phyloP scores from a whole-genome alignment of 30 jellyfish, hydroid and myxozoan genomes.

The Mastigias papua region DNA sequence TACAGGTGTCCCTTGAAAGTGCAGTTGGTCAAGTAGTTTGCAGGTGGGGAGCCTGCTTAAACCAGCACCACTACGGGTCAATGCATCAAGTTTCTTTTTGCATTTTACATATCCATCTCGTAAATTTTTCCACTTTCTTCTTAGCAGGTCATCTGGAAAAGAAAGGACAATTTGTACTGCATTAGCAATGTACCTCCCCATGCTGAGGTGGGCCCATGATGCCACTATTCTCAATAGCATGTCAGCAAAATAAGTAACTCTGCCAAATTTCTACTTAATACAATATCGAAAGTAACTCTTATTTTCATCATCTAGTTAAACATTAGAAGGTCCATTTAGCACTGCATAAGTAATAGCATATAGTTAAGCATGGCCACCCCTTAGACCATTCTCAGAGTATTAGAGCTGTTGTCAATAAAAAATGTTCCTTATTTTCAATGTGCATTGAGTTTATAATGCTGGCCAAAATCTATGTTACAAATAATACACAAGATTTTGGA shows the following conservation, averaged over 20 bases:
- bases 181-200: background rate
- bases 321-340: background rate
- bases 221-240: background rate
- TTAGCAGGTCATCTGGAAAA: background rate
- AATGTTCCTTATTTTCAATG: background rate
- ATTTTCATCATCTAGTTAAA: background rate
- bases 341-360: background rate
- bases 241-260: background rate
- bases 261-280: background rate
- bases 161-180: background rate
- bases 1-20: background rate
- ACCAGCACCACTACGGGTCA: background rate
- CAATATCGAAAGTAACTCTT: background rate
- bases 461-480: background rate
- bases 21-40: background rate
- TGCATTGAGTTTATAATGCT: background rate
- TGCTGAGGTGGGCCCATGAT: background rate
- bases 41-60: background rate
- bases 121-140: background rate
- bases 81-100: background rate
- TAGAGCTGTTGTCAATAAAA: background rate
- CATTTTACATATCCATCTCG: background rate
- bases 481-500: background rate
- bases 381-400: background rate
- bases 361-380: background rate